A percentile compares a stretch with the other conserved stretches of the same genome.
These are phyloP conservation scores for Psilopogon haemacephalus DNA, from an alignment of 2,113 vertebrate genomes.

Conservation along the genomic window DNA sequence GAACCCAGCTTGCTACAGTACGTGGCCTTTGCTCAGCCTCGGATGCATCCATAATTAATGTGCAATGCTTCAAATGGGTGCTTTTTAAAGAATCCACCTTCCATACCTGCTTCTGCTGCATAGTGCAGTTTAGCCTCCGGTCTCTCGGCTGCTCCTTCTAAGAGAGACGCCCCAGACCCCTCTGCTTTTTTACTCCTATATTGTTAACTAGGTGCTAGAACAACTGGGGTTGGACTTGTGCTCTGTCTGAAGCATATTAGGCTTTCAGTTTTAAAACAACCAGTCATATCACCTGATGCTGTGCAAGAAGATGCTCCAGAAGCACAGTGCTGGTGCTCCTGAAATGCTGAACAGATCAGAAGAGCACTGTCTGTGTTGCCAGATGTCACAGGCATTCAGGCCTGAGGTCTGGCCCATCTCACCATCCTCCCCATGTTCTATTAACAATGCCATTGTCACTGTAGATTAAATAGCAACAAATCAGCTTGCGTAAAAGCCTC, in stretches of 20 bases:
- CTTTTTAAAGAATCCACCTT: background rate
- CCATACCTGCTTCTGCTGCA: background rate
- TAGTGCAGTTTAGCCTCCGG: too few relatives aligned
- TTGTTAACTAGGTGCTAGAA: background rate
- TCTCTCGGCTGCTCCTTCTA: too few relatives aligned
- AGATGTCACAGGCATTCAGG: fast-evolving
- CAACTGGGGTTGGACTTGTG: background rate
- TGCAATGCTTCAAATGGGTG: background rate
- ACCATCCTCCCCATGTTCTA: background rate
- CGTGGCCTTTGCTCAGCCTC: background rate
- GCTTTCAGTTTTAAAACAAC: background rate
- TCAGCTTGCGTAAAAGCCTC: background rate
- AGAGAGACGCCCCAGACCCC: too few relatives aligned
- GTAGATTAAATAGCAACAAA: background rate
- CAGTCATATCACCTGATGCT: fast-evolving
- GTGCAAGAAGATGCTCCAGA: background rate
- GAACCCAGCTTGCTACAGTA: background rate
- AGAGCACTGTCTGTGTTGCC: background rate
- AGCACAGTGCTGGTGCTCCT: background rate
- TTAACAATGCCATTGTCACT: background rate
- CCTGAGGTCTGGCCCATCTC: background rate
- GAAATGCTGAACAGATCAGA: background rate
- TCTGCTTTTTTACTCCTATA: background rate
- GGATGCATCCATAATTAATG: background rate
- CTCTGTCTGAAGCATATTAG: background rate